These are phyloP conservation scores for Pseudococcus viburni DNA, from an alignment of 2,888 invertebrate species.

Conservation along the genomic window DNA sequence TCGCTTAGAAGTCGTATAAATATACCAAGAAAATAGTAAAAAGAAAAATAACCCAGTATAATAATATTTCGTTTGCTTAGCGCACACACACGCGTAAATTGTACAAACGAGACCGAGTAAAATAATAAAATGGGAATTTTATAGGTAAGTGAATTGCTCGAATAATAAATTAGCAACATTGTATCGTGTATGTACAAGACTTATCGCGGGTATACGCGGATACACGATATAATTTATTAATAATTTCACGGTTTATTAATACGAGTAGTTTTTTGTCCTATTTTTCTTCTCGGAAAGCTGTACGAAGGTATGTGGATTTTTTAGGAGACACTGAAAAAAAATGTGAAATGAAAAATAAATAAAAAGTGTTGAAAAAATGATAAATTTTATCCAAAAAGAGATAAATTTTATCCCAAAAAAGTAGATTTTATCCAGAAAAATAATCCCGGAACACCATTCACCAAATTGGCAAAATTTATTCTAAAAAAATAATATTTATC, in stretches of 20 bases:
- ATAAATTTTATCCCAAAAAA: too few species aligned
- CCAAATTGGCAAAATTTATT: too few species aligned
- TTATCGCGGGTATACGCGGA: neutral
- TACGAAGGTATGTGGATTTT: too few species aligned
- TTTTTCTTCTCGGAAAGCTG: too few species aligned
- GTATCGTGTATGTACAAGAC: neutral
- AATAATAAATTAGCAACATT: conserved; percentile 34
- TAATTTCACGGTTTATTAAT: conserved; percentile 24
- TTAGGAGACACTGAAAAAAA: too few species aligned
- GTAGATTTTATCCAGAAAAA: too few species aligned
- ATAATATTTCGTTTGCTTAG: neutral
- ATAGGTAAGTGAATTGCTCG: neutral
- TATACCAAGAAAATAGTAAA: neutral
- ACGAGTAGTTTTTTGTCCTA: neutral
- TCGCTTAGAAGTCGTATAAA: neutral
- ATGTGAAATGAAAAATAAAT: too few species aligned
- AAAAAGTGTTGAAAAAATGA: too few species aligned
- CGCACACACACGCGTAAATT: neutral
- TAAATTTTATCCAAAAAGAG: too few species aligned
- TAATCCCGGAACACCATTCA: too few species aligned
- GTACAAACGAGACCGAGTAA: neutral
- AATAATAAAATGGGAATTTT: conserved; percentile 25
- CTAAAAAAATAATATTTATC: too few species aligned
- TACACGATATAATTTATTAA: conserved; percentile 4
- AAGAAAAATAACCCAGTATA: neutral